Evolutionary conservation across 1,140 invertebrate genomes (phyloP).

Genomic region (Achatina immaculata): DNA sequence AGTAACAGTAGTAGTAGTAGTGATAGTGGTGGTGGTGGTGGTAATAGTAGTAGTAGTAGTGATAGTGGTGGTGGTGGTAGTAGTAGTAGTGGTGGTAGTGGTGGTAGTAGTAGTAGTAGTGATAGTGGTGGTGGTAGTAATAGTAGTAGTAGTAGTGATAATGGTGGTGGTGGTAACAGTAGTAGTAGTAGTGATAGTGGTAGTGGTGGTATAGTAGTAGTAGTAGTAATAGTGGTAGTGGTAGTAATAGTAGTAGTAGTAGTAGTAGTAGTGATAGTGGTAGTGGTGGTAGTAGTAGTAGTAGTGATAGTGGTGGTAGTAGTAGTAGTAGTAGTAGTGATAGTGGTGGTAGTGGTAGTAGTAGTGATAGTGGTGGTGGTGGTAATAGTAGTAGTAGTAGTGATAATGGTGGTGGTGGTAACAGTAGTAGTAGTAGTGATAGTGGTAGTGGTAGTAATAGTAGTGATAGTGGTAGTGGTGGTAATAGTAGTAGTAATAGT

Average conservation of each 20-base stretch:
- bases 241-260: slow-evolving; percentile 11
- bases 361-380: neutral
- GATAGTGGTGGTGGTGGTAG: neutral
- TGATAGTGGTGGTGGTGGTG: neutral
- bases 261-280: slow-evolving; percentile 11
- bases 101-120: neutral
- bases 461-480: neutral
- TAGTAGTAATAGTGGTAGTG: no score
- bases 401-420: neutral
- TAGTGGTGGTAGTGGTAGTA: neutral
- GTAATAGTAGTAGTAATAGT: neutral
- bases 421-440: neutral
- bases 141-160: slow-evolving; percentile 11
- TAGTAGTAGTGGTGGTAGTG: neutral
- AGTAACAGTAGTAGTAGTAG: no score
- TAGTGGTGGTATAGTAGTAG: no score
- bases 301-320: neutral
- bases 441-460: neutral
- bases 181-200: slow-evolving; percentile 11
- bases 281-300: neutral
- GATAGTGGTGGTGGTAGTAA: slow-evolving; percentile 11
- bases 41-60: neutral
- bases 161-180: slow-evolving; percentile 11
- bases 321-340: neutral
- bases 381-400: neutral